phyloP scores from a whole-genome alignment of 1,140 invertebrate species.

The Nylanderia fulva region DNA sequence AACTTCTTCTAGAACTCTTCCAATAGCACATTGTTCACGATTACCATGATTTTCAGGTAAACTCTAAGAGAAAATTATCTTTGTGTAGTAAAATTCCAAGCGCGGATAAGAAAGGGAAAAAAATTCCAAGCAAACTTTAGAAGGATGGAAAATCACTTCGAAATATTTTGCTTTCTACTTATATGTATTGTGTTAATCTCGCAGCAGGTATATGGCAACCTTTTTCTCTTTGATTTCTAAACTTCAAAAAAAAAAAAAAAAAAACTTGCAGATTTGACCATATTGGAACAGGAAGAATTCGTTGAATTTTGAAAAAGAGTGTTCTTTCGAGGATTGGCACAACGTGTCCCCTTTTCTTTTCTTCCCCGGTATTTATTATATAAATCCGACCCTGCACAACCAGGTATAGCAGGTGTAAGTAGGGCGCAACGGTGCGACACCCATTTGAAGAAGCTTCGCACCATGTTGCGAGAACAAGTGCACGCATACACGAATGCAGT shows the following conservation, averaged over 20 bases:
- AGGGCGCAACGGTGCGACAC: slow-evolving; percentile 74
- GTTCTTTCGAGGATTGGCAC: not conserved
- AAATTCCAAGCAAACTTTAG: not conserved
- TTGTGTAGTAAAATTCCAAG: not conserved
- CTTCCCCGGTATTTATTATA: not conserved
- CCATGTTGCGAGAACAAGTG: slow-evolving; percentile 66
- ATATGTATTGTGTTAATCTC: not conserved
- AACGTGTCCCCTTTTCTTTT: not conserved
- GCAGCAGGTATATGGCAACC: not conserved
- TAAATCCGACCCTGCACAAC: slow-evolving; percentile 20
- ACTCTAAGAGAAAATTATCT: too few species aligned
- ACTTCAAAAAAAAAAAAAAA: too few species aligned
- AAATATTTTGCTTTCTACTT: not conserved
- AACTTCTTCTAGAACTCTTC: too few species aligned
- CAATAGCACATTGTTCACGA: too few species aligned
- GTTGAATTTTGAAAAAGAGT: not conserved
- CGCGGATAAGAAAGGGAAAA: not conserved
- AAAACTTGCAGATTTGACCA: too few species aligned
- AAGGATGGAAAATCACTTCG: not conserved
- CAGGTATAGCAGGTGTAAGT: slow-evolving; percentile 72
- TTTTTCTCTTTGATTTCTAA: not conserved
- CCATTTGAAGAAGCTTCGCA: slow-evolving; percentile 63
- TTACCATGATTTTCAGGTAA: too few species aligned
- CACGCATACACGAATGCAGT: slow-evolving; percentile 31
- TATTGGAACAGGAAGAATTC: not conserved